Evolutionary conservation across 2,113 vertebrate genomes (phyloP), one percentile per base, ranked within the genome.

Genomic region (Lampris incognitus): DNA sequence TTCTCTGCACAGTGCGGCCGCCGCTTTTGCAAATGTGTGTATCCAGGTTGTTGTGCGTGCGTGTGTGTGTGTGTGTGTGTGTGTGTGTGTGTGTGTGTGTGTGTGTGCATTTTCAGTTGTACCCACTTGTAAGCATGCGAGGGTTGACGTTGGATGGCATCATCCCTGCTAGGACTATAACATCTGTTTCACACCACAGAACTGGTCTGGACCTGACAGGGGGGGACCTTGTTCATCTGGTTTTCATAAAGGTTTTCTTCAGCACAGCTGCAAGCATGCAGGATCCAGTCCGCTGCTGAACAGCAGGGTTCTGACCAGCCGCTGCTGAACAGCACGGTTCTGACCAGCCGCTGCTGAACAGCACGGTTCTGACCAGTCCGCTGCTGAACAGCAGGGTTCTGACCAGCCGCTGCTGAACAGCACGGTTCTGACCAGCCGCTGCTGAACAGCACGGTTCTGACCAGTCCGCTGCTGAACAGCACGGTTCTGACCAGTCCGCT

Each of bases 1-100:
- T 66, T 76, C 2, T 11, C 52, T 68, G 67, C 76, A 46, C 66
- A 60, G 55, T 51, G 77, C 68, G 65, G 41, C 82, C 77, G 58
- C 77, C 42, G 63, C 57, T 54, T 11, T n/a, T 68, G 64, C 66
- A 55, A 72, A 69, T 37, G n/a, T 63, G 51, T 68, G 9, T 64
- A 11, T 74, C 4, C 74, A 57, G 78, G 5, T 24, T 24, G 24
- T 24, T 79, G 76, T 69, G 42, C 52, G 60, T 76, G 69, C 77
- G 78, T 70, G 74, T 71, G 65, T 56, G 10, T 51, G 24, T 24
- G n/a, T n/a, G n/a, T n/a, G n/a, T n/a, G n/a, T 77, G 62, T 81
- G 5, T 79, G 76, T 69, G 42, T 57, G 60, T 76, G 69, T 74
- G 78, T 70, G 74, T 71, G 65, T 56, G 10, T 51, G 24, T 24